Evolutionary conservation across 2,888 invertebrate species (phyloP).

Genomic region (Polyommatus icarus): DNA sequence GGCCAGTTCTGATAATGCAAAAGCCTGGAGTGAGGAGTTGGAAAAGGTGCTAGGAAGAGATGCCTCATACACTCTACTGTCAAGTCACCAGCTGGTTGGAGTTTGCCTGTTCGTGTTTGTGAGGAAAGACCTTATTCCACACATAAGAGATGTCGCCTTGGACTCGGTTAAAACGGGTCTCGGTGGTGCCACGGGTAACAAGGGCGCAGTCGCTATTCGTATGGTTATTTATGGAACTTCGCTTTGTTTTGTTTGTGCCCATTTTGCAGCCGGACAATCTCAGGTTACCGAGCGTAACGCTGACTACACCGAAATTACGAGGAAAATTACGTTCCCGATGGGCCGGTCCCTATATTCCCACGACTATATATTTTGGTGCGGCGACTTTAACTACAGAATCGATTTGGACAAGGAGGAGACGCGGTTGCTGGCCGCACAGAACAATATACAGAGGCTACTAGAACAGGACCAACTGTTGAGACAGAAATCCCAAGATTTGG

Average conservation of each 20-base stretch:
- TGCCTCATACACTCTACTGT: constrained; percentile 92
- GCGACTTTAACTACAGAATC: constrained; percentile 99
- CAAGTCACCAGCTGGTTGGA: constrained; percentile 97
- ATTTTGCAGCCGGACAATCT: constrained; percentile 99
- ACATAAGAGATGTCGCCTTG: constrained; percentile 94
- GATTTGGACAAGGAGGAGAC: constrained; percentile 97
- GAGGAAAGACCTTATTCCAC: constrained; percentile 92
- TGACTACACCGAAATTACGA: constrained; percentile 96
- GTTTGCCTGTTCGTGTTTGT: constrained; percentile 98
- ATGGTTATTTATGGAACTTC: constrained; percentile 96
- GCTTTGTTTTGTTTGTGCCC: constrained; percentile 98
- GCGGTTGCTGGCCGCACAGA: constrained; percentile 88
- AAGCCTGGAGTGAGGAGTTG: constrained; percentile 96
- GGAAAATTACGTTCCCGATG: constrained; percentile 95
- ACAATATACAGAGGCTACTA: constrained; percentile 87
- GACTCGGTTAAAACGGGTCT: constrained; percentile 99
- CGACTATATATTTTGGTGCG: constrained; percentile 99
- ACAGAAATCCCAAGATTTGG: constrained; percentile 89
- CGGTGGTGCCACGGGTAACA: constrained; percentile 98
- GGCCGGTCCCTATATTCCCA: constrained; percentile 95
- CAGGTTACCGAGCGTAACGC: constrained; percentile 97
- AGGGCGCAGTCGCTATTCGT: constrained; percentile 96
- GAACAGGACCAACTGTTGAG: constrained; percentile 93
- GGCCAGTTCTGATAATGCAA: constrained; percentile 93
- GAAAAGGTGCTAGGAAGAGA: constrained; percentile 95